These are phyloP conservation scores for Therioaphis trifolii DNA, from an alignment of 2,888 invertebrate species.

Conservation along the genomic window DNA sequence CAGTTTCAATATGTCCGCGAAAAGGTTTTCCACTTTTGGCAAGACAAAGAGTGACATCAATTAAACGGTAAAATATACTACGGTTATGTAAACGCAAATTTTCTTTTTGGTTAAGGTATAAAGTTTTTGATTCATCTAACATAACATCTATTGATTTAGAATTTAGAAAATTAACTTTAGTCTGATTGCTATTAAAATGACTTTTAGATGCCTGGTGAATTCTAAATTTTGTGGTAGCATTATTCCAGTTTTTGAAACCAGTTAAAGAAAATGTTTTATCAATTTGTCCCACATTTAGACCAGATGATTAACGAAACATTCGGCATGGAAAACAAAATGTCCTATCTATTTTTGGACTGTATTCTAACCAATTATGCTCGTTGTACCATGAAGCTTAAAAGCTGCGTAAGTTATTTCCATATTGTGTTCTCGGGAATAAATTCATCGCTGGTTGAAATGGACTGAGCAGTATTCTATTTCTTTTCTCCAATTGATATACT, in stretches of 20 bases:
- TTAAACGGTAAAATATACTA: background rate
- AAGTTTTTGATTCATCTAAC: background rate
- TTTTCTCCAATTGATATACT: too few relatives aligned
- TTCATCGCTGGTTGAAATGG: too few relatives aligned
- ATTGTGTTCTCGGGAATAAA: too few relatives aligned
- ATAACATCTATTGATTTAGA: background rate
- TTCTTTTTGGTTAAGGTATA: background rate
- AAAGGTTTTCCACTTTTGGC: background rate
- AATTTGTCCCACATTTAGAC: too few relatives aligned
- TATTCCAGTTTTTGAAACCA: slow-evolving; percentile 9
- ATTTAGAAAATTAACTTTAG: background rate
- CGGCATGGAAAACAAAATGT: too few relatives aligned
- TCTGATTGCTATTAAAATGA: background rate
- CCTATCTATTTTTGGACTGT: too few relatives aligned
- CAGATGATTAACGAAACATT: too few relatives aligned
- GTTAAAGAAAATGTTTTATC: background rate
- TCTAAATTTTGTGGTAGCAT: background rate
- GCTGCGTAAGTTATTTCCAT: too few relatives aligned
- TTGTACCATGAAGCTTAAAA: too few relatives aligned
- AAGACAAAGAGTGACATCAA: background rate
- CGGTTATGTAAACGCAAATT: background rate
- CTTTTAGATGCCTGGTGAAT: background rate
- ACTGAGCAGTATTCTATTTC: too few relatives aligned
- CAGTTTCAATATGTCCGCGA: background rate
- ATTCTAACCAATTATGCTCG: too few relatives aligned